phyloP scores from a whole-genome alignment of 1,140 invertebrate genomes.

The Papilio dardanus region DNA sequence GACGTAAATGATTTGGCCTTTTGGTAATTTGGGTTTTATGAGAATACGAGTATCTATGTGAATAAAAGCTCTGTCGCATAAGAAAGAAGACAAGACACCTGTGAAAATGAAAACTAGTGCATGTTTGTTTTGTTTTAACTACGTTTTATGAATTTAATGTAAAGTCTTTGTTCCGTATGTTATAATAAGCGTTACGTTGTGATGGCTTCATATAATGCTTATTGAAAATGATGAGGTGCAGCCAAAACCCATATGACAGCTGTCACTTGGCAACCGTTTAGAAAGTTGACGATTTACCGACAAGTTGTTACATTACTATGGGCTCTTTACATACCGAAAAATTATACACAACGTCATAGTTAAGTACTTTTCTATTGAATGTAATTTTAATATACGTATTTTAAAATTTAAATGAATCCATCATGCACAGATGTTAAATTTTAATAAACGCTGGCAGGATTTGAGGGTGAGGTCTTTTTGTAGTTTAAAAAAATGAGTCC shows the following conservation, averaged over 20 bases:
- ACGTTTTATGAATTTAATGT: neutral
- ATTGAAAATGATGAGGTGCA: conserved; percentile 10
- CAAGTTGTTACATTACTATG: conserved; percentile 31
- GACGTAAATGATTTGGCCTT: neutral
- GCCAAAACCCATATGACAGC: conserved; percentile 49
- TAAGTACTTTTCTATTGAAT: neutral
- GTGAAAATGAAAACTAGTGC: too few relatives aligned
- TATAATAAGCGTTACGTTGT: neutral
- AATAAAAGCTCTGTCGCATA: too few relatives aligned
- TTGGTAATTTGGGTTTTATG: neutral
- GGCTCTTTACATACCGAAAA: conserved; percentile 30
- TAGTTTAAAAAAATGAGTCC: conserved; percentile 19
- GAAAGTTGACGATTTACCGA: conserved; percentile 44
- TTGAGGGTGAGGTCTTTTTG: conserved; percentile 17
- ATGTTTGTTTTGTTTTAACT: neutral
- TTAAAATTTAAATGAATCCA: conserved; percentile 13
- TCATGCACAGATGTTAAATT: conserved; percentile 23
- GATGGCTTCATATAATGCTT: conserved; percentile 5
- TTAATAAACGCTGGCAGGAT: conserved; percentile 16
- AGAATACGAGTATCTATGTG: too few relatives aligned
- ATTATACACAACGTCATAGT: neutral
- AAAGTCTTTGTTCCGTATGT: neutral
- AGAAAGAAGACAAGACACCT: too few relatives aligned
- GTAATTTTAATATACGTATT: conserved; percentile 1
- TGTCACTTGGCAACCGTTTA: conserved; percentile 49